Conservation (phyloP, 2,113 vertebrate genomes). For the Onychostruthus taczanowskii region DNA sequence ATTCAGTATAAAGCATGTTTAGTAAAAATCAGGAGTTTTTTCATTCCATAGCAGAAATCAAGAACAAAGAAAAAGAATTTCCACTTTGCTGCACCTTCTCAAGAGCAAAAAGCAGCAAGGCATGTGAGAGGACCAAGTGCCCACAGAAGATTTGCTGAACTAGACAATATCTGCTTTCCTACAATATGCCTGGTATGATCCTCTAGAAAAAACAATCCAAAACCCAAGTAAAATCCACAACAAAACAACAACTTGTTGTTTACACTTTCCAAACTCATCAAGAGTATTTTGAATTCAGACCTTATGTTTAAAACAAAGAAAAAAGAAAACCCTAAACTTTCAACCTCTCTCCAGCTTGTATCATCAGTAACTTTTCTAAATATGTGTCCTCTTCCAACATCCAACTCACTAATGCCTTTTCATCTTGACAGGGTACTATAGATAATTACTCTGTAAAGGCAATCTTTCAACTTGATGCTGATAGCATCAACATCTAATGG, state of each 20-base stretch:
- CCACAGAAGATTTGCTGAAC: not conserved
- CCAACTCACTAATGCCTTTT: constrained; percentile 4
- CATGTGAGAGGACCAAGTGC: not conserved
- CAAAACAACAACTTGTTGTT: not conserved
- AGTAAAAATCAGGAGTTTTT: not conserved
- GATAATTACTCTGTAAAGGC: not conserved
- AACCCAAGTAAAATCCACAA: not conserved
- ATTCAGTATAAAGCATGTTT: not conserved
- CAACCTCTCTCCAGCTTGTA: not conserved
- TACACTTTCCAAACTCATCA: not conserved
- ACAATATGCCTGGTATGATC: not conserved
- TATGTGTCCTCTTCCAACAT: not conserved
- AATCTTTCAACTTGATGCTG: constrained; percentile 11
- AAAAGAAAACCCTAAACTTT: not conserved
- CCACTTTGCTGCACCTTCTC: not conserved
- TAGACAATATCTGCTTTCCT: not conserved
- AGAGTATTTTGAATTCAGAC: not conserved
- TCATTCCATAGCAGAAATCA: not conserved
- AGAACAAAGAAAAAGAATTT: not conserved
- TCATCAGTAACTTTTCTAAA: not conserved
- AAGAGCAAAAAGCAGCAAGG: not conserved
- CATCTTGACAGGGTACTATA: not conserved
- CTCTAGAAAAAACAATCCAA: not conserved
- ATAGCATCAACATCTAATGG: not conserved
- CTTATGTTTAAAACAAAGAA: not conserved